Conservation (phyloP, 2,797 vertebrate species). For the Sebastes ruberrimus region DNA sequence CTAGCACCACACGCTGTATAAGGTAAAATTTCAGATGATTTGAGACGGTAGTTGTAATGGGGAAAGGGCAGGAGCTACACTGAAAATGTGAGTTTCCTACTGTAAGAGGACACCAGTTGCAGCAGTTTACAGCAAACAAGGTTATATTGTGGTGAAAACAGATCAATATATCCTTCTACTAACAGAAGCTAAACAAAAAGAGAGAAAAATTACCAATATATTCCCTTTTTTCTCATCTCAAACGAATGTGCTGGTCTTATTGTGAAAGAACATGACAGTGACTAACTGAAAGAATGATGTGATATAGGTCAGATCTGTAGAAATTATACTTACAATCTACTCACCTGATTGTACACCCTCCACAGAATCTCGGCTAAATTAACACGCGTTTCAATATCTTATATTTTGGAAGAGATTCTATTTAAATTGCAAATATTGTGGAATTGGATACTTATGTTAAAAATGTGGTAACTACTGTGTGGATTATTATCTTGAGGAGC, state of each 20-base stretch:
- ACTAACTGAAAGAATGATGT: background rate
- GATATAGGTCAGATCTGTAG: background rate
- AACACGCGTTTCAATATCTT: background rate
- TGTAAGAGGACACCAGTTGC: background rate
- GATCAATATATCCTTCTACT: background rate
- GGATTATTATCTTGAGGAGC: slow-evolving; percentile 50
- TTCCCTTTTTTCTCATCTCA: background rate
- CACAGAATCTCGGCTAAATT: background rate
- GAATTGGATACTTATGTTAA: background rate
- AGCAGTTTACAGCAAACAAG: background rate
- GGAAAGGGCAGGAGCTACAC: background rate
- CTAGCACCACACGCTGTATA: background rate
- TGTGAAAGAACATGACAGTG: background rate
- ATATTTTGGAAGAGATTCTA: background rate
- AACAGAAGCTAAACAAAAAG: background rate
- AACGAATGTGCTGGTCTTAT: background rate
- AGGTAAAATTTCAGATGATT: background rate
- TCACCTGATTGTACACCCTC: background rate
- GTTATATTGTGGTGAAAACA: background rate
- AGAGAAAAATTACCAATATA: background rate
- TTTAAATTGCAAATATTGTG: background rate
- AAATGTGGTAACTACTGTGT: slow-evolving; percentile 29
- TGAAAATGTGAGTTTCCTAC: background rate
- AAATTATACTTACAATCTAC: background rate
- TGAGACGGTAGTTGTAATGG: background rate